Evolutionary conservation across 2,888 invertebrate species (phyloP), one percentile per base, ranked within the genome.

Genomic region (Falcaria lacertinaria): DNA sequence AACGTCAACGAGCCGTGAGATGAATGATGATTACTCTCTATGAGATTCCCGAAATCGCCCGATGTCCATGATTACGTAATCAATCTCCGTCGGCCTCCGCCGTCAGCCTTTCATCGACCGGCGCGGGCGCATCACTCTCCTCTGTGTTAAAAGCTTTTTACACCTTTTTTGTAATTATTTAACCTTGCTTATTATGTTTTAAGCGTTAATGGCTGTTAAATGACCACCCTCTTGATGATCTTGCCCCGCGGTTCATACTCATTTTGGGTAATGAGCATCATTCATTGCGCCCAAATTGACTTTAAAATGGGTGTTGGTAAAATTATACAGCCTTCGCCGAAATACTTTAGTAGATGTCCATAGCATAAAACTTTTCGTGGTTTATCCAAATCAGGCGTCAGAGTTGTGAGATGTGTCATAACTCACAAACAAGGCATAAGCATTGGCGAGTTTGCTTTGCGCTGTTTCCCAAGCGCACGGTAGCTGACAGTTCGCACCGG

Each of bases 51-150:
- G 60, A 87, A 86, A 82, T 80, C 74, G 74, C 55, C 70, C 71
- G 76, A 74, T 80, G 76, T 74, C 74, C 80, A 74, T 85, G 86
- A 87, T 87, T 86, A 85, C 85, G 79, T 80, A 84, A 86, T 88
- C 84, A 88, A 89, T 88, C 88, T 78, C 78, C 81, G 86, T 85
- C 85, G 69, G 62, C 61, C 67, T 61, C 64, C 69, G 69, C 77
- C 74, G 74, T 79, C 81, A 70, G 80, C 76, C 84, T 86, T 85
- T 87, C 86, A 84, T 79, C 87, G 77, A 51, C 64, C 71, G 62
- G 71, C 76, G 81, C 78, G 53, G 59, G 75, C 79, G 75, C 79
- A 80, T 74, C 69, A 69, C 69, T 79, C 81, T 78, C 66, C 74
- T 67, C 69, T 66, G 68, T 70, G 67, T 77, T 78, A 77, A 77